Percentiles rank a stretch among this genome's conserved stretches.
Conservation (phyloP, 2,888 invertebrate genomes). For the Thymelicus lineola region DNA sequence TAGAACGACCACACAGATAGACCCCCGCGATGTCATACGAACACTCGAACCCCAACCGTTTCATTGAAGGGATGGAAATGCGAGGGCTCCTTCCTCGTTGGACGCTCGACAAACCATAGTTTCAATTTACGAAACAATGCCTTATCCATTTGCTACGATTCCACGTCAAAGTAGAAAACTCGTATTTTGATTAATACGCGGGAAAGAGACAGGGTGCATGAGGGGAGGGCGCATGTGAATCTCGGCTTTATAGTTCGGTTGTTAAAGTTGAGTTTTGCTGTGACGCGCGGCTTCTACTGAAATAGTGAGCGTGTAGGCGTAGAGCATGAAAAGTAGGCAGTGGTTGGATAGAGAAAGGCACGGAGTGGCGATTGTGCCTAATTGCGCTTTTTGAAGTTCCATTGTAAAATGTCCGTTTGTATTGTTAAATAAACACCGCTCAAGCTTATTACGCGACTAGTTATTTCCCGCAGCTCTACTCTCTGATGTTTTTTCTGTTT, state of each 20-base stretch:
- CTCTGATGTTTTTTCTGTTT: slow-evolving; percentile 10
- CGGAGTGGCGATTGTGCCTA: slow-evolving; percentile 71
- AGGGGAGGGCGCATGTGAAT: slow-evolving; percentile 47
- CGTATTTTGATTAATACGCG: slow-evolving; percentile 84
- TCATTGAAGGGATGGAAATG: slow-evolving; percentile 44
- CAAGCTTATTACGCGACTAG: slow-evolving; percentile 38
- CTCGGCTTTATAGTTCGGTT: slow-evolving; percentile 54
- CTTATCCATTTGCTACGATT: slow-evolving; percentile 84
- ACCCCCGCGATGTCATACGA: slow-evolving; percentile 51
- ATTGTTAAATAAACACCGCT: slow-evolving; percentile 38
- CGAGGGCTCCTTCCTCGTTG: slow-evolving; percentile 60
- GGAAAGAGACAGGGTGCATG: slow-evolving; percentile 80
- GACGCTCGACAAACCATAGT: slow-evolving; percentile 73
- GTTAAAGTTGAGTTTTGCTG: slow-evolving; percentile 65
- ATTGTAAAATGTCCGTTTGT: slow-evolving; percentile 43
- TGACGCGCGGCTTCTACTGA: slow-evolving; percentile 65
- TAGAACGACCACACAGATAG: slow-evolving; percentile 47
- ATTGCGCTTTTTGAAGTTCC: slow-evolving; percentile 51
- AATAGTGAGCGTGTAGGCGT: slow-evolving; percentile 83
- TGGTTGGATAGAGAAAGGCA: slow-evolving; percentile 68
- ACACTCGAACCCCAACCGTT: slow-evolving; percentile 41
- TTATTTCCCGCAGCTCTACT: slow-evolving; percentile 26
- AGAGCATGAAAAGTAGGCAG: slow-evolving; percentile 83
- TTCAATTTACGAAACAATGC: slow-evolving; percentile 84
- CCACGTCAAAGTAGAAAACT: slow-evolving; percentile 83